Evolutionary conservation across 2,888 invertebrate genomes (phyloP), one percentile per base, ranked within the genome.

Genomic region (Argyresthia albistria): DNA sequence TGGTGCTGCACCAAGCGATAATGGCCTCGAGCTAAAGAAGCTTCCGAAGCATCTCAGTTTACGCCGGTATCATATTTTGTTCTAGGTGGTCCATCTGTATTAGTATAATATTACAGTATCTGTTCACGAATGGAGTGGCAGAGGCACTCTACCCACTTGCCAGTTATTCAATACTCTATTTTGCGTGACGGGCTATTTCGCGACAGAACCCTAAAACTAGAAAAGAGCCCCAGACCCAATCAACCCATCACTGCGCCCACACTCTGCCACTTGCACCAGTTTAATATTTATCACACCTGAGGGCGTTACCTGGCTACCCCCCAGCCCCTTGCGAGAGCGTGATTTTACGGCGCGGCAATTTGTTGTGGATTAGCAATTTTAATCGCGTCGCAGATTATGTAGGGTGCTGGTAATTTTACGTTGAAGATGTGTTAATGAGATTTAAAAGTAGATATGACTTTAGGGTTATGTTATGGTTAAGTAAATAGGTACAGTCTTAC

Each of bases 311-410:
- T 57, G 62, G 78, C 61, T 66, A 77, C 81, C 59, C 73, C 73
- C 78, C 58, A 47, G 11, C 25, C 45, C 16, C 16, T 12, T 16
- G 10, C 4, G 16, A 8, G 42, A 14, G 49, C 50, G 60, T 63
- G 53, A 65, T 77, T 76, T 78, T 80, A 63, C 65, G 60, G 79
- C 76, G 78, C 80, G 81, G 80, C 81, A 82, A 81, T 80, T 78
- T 78, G 65, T 60, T 63, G 52, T 60, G 67, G 74, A 80, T 80
- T 77, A 80, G 67, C 67, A 65, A 65, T 68, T 77, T 76, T 79
- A 79, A 80, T 77, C 75, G 63, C 64, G 65, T 70, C 65, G 25
- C 16, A 50, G 50, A 48, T 37, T 48, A 37, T 48, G 37, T 25
- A 4, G 46, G 48, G 25, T 25, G 25, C 6, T 6, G 25, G 48